A percentile compares a stretch with the other conserved stretches of the same genome.
phyloP scores from a whole-genome alignment of 2,888 invertebrate genomes.

The Trichopoda pennipes region DNA sequence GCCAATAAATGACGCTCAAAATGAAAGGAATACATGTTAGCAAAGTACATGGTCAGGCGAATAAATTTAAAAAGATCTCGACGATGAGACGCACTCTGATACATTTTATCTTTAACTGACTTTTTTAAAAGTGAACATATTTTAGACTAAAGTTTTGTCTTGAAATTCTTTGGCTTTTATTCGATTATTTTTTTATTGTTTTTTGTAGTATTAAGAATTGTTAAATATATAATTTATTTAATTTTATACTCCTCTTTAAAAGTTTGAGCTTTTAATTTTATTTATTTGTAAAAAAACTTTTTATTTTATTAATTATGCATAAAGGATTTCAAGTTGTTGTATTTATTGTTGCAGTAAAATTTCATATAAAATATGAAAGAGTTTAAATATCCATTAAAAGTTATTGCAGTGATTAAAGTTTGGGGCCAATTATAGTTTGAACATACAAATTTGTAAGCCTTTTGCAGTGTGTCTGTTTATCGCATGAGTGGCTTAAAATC shows the following conservation, averaged over 20 bases:
- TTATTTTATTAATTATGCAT: conserved; percentile 37
- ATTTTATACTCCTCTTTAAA: conserved; percentile 32
- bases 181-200: not conserved
- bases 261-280: conserved; percentile 39
- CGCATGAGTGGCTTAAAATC: too few relatives aligned
- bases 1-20: conserved; percentile 33
- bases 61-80: conserved; percentile 73
- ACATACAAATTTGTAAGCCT: not conserved
- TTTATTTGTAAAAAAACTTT: conserved; percentile 47
- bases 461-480: too few relatives aligned
- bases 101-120: conserved; percentile 1
- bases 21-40: conserved; percentile 72
- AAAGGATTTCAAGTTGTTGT: not conserved
- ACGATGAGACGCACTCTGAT: conserved; percentile 55
- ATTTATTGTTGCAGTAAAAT: not conserved
- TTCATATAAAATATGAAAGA: conserved; percentile 9
- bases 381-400: conserved; percentile 3
- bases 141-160: conserved; percentile 8
- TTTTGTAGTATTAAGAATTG: not conserved
- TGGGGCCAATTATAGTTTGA: conserved; percentile 5
- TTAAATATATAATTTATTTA: conserved; percentile 18
- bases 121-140: not conserved
- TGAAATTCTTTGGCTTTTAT: not conserved
- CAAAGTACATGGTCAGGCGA: conserved; percentile 71
- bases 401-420: conserved; percentile 36